Base-by-base conservation (phyloP, 2,797 vertebrate genomes). In the Sphenodon punctatus region DNA sequence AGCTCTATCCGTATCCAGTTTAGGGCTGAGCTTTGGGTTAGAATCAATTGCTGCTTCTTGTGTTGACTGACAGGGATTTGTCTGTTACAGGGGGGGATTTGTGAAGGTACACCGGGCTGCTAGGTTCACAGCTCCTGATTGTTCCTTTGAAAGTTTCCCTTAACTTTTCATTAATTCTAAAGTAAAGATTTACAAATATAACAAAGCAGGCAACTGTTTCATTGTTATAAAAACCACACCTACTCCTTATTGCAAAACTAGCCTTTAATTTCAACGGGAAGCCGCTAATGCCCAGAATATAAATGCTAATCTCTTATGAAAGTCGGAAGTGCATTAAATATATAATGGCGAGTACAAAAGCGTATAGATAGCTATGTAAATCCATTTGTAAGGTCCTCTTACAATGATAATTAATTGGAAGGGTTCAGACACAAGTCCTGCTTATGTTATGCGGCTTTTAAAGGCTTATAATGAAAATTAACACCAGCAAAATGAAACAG, bases 41-140 rank as follows among this genome's bases (percentile, higher is more conserved):
- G 45, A 85, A 75, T 61, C 69, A 42, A 67, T 64, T 72, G 89
- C 75, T 72, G 49, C 60, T 75, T 85, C 70, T 61, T 67, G 60
- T 72, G n/a, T 41, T 85, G 34, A 48, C 56, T 82, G 77, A 64
- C 76, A 77, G 27, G 6, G 20, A 32, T 68, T 66, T 77, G 67
- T 73, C 32, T 73, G 67, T 59, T n/a, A 46, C 72, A 78, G 60
- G 23, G 42, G 51, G 7, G 80, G 34, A 43, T 27, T 70, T 88
- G 59, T 75, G 73, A 79, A 85, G 23, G 36, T 80, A 32, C 10
- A 41, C 70, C 78, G 23, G 81, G 55, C 67, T 69, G n/a, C 7
- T 14, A 59, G 45, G 42, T 64, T 65, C 59, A 39, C 25, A 34
- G 20, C 34, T 51, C 59, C 53, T 25, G 30, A 17, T 41, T 0